Evolutionary conservation across 2,797 vertebrate species (phyloP).

Genomic region (Carcharodon carcharias): DNA sequence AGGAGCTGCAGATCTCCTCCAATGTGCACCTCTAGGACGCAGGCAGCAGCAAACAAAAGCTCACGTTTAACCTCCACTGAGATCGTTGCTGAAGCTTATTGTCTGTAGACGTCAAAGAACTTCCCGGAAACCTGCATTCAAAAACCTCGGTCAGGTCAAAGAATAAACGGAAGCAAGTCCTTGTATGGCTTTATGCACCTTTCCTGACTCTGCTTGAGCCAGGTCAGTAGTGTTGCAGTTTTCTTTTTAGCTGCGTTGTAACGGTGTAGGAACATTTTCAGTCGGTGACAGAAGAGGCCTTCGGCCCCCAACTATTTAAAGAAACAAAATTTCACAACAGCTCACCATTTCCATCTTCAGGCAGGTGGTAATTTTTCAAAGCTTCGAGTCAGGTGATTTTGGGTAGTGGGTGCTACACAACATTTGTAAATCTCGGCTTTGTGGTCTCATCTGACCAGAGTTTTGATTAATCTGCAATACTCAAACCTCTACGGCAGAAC

Average conservation of each 20-base stretch:
- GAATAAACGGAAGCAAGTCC: too few species aligned
- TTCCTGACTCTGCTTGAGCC: neutral
- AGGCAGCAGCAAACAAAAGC: neutral
- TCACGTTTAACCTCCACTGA: too few species aligned
- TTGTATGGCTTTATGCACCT: too few species aligned
- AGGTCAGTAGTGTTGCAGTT: neutral
- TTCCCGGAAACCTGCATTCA: too few species aligned
- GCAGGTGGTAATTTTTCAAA: neutral
- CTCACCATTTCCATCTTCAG: neutral
- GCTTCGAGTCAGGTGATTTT: neutral
- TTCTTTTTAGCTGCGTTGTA: neutral
- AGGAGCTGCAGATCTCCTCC: neutral
- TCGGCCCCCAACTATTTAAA: neutral
- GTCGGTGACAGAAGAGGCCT: too few species aligned
- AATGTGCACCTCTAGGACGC: too few species aligned
- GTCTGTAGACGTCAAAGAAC: too few species aligned
- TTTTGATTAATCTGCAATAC: neutral
- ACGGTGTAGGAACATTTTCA: too few species aligned
- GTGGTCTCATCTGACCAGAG: neutral
- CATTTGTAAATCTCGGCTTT: neutral
- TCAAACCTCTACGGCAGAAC: neutral
- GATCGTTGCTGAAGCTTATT: too few species aligned
- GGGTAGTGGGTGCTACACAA: neutral
- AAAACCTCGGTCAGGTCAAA: too few species aligned
- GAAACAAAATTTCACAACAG: neutral